A percentile compares a stretch with the other conserved stretches of the same genome.
phyloP scores from a whole-genome alignment of 2,113 vertebrate genomes.

The Anguilla japonica region DNA sequence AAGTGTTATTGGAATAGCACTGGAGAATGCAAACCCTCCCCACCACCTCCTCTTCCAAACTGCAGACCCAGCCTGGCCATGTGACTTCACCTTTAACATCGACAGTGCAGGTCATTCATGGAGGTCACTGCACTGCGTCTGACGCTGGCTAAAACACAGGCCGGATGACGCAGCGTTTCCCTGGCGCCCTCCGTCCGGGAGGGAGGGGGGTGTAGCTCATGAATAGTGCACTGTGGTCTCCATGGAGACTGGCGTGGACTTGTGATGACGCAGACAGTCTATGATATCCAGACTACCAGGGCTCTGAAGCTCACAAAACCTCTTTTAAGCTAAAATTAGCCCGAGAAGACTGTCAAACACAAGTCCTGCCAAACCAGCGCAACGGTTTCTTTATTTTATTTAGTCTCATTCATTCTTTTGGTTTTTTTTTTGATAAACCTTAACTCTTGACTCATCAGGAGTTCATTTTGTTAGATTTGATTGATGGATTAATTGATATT shows the following conservation, averaged over 20 bases:
- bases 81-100: background rate
- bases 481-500: background rate
- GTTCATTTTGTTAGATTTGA: background rate
- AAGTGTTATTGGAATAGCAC: background rate
- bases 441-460: background rate
- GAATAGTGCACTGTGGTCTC: slow-evolving; percentile 1
- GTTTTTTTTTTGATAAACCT: background rate
- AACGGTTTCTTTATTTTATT: background rate
- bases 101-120: slow-evolving; percentile 2
- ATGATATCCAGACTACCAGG: background rate
- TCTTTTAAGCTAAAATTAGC: background rate
- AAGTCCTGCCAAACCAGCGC: slow-evolving; percentile 6
- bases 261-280: background rate
- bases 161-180: background rate
- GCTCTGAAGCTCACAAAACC: background rate
- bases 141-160: background rate
- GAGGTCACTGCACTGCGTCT: background rate
- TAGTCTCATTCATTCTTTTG: background rate
- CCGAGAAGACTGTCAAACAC: background rate
- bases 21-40: background rate
- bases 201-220: background rate
- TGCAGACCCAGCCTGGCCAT: background rate
- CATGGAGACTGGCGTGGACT: background rate
- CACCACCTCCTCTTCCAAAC: background rate
- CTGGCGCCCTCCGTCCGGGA: background rate